phyloP scores from a whole-genome alignment of 2,888 invertebrate species.

The Stenichneumon culpator region DNA sequence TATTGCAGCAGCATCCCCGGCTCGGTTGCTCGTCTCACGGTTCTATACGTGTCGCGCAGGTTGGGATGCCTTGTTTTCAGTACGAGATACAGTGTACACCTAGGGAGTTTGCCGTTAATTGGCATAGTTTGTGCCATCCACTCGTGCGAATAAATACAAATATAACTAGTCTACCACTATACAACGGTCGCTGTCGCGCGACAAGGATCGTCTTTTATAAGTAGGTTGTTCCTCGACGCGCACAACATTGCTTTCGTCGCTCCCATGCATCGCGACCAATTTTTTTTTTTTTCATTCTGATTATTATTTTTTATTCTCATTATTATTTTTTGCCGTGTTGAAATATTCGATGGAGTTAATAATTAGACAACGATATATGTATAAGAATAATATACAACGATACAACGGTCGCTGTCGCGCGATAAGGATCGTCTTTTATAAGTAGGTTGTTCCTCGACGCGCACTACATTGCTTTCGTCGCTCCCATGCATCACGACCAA shows the following conservation, averaged over 20 bases:
- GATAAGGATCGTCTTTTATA: not conserved
- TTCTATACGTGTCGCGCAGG: slow-evolving; percentile 6
- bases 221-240: not conserved
- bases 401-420: not conserved
- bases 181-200: not conserved
- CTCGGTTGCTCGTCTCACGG: slow-evolving; percentile 9
- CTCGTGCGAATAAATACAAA: slow-evolving; percentile 47
- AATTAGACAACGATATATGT: too few species aligned
- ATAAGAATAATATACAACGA: too few species aligned
- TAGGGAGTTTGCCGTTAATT: slow-evolving; percentile 61
- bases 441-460: not conserved
- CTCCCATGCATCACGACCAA: not conserved
- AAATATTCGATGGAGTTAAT: too few species aligned
- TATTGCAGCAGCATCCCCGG: slow-evolving; percentile 10
- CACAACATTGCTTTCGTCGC: not conserved
- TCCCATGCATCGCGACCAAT: not conserved
- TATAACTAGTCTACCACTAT: slow-evolving; percentile 15
- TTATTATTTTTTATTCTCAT: not conserved
- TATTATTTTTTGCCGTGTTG: not conserved
- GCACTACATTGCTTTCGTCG: not conserved
- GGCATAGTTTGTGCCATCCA: slow-evolving; percentile 60
- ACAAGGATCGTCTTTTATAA: not conserved
- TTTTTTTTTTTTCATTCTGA: not conserved
- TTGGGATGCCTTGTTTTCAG: slow-evolving; percentile 17
- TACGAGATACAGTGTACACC: slow-evolving; percentile 23